Evolutionary conservation across 2,888 invertebrate species (phyloP), one percentile per base, ranked within the genome.

Genomic region (Pristionchus entomophagus): DNA sequence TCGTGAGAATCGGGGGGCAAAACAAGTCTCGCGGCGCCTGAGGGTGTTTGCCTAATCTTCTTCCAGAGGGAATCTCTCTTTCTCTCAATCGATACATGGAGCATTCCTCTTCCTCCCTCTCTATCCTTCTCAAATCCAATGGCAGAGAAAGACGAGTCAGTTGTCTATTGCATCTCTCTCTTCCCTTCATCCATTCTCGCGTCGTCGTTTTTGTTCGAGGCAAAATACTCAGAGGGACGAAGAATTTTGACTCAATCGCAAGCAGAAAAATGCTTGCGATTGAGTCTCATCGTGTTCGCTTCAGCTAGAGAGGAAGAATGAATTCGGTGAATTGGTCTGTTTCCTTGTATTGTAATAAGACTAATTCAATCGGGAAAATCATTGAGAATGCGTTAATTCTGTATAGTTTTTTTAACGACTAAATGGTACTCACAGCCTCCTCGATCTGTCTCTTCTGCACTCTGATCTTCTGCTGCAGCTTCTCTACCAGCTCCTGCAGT

Each of bases 361-460:
- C n/a, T n/a, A n/a, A n/a, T n/a, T n/a, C n/a, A n/a, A n/a, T n/a
- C n/a, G n/a, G n/a, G n/a, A n/a, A n/a, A n/a, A n/a, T n/a, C n/a
- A n/a, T n/a, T n/a, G n/a, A n/a, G n/a, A n/a, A n/a, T n/a, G n/a
- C n/a, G n/a, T n/a, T n/a, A n/a, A n/a, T n/a, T n/a, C n/a, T n/a
- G n/a, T n/a, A n/a, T n/a, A n/a, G n/a, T n/a, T n/a, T n/a, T n/a
- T n/a, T n/a, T n/a, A n/a, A n/a, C n/a, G n/a, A n/a, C n/a, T n/a
- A n/a, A n/a, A n/a, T n/a, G n/a, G n/a, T n/a, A 65, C 90, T 89
- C 93, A 95, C 95, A 87, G 95, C 95, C 90, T 95, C 95, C 89
- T 95, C 95, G 86, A 95, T 94, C 92, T 95, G 95, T 89, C 94
- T 93, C 93, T 95, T 95, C 93, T 94, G 94, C 62, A 91, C 91